Percentiles rank a stretch among this genome's conserved stretches.
Conservation (phyloP, 2,888 invertebrate species). For the Spodoptera exigua region DNA sequence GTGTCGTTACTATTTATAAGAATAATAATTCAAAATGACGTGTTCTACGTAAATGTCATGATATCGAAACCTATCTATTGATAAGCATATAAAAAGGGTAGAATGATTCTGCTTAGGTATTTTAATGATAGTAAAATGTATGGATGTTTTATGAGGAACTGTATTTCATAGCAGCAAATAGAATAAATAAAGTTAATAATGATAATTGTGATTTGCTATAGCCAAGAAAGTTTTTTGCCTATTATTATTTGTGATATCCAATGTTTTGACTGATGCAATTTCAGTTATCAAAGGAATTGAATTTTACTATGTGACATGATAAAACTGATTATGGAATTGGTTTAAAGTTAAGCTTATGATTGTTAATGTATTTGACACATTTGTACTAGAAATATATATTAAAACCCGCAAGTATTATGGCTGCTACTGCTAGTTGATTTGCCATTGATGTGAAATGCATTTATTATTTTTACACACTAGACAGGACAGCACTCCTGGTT, state of each 20-base stretch:
- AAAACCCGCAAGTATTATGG: slow-evolving; percentile 40
- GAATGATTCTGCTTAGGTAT: slow-evolving; percentile 17
- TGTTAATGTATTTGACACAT: slow-evolving; percentile 9
- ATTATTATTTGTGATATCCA: slow-evolving; percentile 74
- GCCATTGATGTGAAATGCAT: slow-evolving; percentile 72
- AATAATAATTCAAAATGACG: slow-evolving; percentile 38
- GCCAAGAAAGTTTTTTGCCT: slow-evolving; percentile 60
- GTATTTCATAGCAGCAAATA: slow-evolving; percentile 23
- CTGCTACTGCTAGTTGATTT: slow-evolving; percentile 55
- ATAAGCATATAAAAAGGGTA: slow-evolving; percentile 7
- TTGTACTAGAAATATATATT: slow-evolving; percentile 28
- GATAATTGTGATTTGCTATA: slow-evolving; percentile 63
- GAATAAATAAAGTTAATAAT: slow-evolving; percentile 25
- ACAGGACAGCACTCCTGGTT: slow-evolving; percentile 79
- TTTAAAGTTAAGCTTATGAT: slow-evolving; percentile 10
- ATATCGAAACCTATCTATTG: slow-evolving; percentile 11
- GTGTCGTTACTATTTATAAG: slow-evolving; percentile 41
- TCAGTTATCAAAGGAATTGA: slow-evolving; percentile 19
- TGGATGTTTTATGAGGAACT: slow-evolving; percentile 14
- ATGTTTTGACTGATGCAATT: slow-evolving; percentile 50
- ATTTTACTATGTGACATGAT: slow-evolving; percentile 4
- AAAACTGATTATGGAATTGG: slow-evolving; percentile 39
- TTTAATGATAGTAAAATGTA: slow-evolving; percentile 10
- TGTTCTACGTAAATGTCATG: slow-evolving; percentile 19
- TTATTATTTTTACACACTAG: slow-evolving; percentile 77